A percentile compares a stretch with the other conserved stretches of the same genome.
These are phyloP conservation scores for Cydia strobilella DNA, from an alignment of 1,140 invertebrate genomes.

Conservation along the genomic window DNA sequence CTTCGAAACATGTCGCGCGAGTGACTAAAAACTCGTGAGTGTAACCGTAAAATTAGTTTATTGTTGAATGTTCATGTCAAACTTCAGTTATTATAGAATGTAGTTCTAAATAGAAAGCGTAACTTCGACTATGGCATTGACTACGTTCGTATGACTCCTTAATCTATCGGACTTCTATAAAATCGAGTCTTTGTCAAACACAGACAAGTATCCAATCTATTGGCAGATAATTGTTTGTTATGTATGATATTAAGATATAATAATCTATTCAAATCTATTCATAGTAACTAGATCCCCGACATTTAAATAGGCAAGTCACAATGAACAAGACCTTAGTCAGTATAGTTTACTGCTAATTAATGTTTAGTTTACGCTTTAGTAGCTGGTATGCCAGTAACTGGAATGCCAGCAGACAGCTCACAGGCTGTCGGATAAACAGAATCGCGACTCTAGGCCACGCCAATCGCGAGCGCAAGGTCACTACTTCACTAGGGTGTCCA, in stretches of 20 bases:
- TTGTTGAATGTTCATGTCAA: no score
- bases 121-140: no score
- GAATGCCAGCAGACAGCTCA: conserved; percentile 5
- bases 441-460: conserved; percentile 31
- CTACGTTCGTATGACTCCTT: no score
- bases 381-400: conserved; percentile 1
- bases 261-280: background rate
- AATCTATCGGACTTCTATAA: background rate
- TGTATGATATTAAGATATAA: background rate
- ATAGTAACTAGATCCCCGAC: conserved; percentile 2
- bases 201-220: background rate
- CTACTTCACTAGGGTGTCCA: conserved; percentile 29
- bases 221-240: background rate
- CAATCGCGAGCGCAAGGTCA: conserved; percentile 29
- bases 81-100: no score
- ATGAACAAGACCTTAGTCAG: conserved; percentile 3
- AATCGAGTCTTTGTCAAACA: no score
- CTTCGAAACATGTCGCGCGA: no score
- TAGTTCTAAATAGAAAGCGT: no score
- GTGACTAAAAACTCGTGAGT: no score
- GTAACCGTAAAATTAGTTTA: no score
- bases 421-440: conserved; percentile 29
- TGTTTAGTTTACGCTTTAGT: conserved; percentile 17
- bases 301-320: conserved; percentile 1
- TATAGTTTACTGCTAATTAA: conserved; percentile 19